phyloP scores from a whole-genome alignment of 2,888 invertebrate species.

The Nephrotoma guestfalica region DNA sequence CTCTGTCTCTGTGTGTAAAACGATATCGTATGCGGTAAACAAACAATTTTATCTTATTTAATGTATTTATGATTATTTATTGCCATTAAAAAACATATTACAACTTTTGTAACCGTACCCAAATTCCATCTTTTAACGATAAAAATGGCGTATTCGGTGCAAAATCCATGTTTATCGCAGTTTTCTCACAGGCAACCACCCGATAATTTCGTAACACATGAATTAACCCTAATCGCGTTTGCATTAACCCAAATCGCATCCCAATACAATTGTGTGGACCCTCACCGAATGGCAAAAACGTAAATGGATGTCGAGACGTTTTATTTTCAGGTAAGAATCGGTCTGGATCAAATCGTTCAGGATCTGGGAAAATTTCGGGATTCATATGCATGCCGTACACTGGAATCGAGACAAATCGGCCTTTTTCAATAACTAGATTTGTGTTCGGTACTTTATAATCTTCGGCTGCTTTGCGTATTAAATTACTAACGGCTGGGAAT shows the following conservation, averaged over 20 bases:
- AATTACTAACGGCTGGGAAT: constrained; percentile 28
- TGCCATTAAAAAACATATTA: background rate
- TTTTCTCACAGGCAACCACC: constrained; percentile 15
- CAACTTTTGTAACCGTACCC: constrained; percentile 11
- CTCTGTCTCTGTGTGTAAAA: too few relatives aligned
- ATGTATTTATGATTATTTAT: too few relatives aligned
- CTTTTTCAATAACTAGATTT: constrained; percentile 22
- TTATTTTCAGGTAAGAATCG: constrained; percentile 25
- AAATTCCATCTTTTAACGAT: constrained; percentile 4
- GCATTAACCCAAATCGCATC: constrained; percentile 18
- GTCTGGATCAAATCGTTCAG: constrained; percentile 31
- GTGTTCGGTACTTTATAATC: constrained; percentile 23
- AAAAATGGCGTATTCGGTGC: background rate
- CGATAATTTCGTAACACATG: constrained; percentile 6
- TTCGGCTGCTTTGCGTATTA: constrained; percentile 23
- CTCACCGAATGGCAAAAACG: constrained; percentile 29
- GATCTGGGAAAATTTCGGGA: constrained; percentile 31
- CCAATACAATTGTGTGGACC: constrained; percentile 26
- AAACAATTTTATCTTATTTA: too few relatives aligned
- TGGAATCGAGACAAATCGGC: constrained; percentile 23
- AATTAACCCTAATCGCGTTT: constrained; percentile 7
- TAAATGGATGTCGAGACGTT: constrained; percentile 19
- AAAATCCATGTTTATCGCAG: constrained; percentile 7
- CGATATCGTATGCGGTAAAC: too few relatives aligned
- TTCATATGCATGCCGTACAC: constrained; percentile 30